Evolutionary conservation across 2,797 vertebrate genomes (phyloP).

Genomic region (Rousettus madagascariensis): DNA sequence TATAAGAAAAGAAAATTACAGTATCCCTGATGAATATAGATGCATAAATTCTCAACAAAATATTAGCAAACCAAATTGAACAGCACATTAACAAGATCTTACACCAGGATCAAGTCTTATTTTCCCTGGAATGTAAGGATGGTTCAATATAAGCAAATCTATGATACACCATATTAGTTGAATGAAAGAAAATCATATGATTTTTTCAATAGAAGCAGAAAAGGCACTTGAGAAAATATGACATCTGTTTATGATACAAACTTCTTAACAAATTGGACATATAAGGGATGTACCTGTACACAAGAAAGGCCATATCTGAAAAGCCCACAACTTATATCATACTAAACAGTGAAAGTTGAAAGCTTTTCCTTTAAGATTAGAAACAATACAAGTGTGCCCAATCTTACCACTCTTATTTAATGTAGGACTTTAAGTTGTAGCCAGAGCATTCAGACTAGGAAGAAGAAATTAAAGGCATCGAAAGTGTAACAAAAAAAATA

Average conservation of each 20-base stretch:
- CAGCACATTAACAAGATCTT: not conserved
- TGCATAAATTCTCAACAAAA: not conserved
- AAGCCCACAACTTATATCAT: not conserved
- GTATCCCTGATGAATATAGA: not conserved
- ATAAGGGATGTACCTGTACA: not conserved
- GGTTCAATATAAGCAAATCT: not conserved
- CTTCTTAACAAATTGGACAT: not conserved
- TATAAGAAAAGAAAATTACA: not conserved
- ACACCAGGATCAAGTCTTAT: not conserved
- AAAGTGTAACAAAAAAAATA: not conserved
- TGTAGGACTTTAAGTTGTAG: not conserved
- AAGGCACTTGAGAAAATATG: not conserved
- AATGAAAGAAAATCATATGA: not conserved
- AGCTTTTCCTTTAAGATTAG: not conserved
- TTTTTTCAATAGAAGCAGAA: not conserved
- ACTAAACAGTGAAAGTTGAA: not conserved
- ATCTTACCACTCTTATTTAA: too few relatives aligned
- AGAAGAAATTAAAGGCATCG: not conserved
- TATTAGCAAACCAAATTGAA: not conserved
- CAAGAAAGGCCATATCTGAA: not conserved
- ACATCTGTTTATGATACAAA: not conserved
- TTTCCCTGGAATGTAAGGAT: not conserved
- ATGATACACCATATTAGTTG: not conserved
- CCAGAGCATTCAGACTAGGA: not conserved
- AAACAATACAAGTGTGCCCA: not conserved